phyloP scores from a whole-genome alignment of 2,888 invertebrate species.

The Gnatocerus cornutus region DNA sequence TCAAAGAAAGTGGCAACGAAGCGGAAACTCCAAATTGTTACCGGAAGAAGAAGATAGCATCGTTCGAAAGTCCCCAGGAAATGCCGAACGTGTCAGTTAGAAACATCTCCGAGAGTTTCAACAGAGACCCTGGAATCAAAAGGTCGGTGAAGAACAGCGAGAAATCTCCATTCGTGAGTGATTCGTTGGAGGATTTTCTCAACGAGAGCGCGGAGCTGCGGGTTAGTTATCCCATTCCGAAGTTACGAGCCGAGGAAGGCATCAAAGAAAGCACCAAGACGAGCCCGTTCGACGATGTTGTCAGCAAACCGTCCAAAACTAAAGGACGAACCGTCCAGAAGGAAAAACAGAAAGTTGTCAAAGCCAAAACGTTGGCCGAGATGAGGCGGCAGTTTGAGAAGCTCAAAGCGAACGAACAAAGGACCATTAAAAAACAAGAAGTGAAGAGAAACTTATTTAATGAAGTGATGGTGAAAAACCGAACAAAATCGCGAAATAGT shows the following conservation, averaged over 20 bases:
- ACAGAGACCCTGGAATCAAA: slow-evolving; percentile 19
- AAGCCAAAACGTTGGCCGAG: slow-evolving; percentile 74
- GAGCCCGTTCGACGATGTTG: slow-evolving; percentile 27
- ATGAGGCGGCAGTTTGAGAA: slow-evolving; percentile 70
- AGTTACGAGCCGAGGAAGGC: slow-evolving; percentile 64
- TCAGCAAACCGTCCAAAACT: neutral
- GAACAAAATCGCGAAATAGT: slow-evolving; percentile 44
- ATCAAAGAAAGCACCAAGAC: slow-evolving; percentile 52
- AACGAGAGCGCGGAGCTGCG: slow-evolving; percentile 71
- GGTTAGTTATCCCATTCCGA: slow-evolving; percentile 69
- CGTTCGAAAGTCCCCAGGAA: neutral
- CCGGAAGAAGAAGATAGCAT: neutral
- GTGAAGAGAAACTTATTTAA: neutral
- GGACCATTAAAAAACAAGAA: no score
- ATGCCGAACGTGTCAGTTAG: neutral
- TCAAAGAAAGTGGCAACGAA: neutral
- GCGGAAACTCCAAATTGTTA: slow-evolving; percentile 2
- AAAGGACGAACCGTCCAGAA: no score
- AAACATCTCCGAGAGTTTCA: slow-evolving; percentile 23
- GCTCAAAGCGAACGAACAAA: slow-evolving; percentile 15
- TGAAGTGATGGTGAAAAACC: neutral
- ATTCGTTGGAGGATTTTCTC: slow-evolving; percentile 72
- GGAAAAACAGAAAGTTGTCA: slow-evolving; percentile 55
- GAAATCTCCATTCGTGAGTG: slow-evolving; percentile 71
- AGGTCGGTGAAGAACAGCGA: slow-evolving; percentile 25